Evolutionary conservation across 37 sponge, comb jelly and placozoan species (phyloP).

Genomic region (Cliona cf. orientalis): DNA sequence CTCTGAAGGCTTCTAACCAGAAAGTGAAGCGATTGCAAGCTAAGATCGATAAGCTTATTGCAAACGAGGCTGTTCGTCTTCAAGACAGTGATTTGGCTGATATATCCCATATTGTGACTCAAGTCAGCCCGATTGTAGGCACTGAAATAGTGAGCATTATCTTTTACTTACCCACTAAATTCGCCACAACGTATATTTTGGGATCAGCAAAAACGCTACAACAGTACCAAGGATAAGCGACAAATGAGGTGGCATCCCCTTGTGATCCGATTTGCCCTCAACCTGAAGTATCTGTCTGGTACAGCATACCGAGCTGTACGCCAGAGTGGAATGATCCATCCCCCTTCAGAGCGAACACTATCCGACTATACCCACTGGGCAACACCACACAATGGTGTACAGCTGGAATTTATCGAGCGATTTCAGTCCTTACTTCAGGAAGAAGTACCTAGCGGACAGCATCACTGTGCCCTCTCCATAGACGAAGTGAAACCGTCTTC

Average conservation of each 20-base stretch:
- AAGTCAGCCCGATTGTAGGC: conserved; percentile 6
- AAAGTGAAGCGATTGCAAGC: background rate
- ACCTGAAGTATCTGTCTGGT: conserved; percentile 19
- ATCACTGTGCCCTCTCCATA: conserved; percentile 13
- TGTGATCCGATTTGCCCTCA: conserved; percentile 31
- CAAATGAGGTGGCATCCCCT: conserved; percentile 43
- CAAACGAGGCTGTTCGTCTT: conserved; percentile 3
- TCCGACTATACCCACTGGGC: conserved; percentile 40
- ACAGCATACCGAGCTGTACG: conserved; percentile 18
- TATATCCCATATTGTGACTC: background rate
- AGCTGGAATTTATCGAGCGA: conserved; percentile 18
- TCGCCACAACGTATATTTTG: conserved; percentile 26
- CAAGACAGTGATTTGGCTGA: background rate
- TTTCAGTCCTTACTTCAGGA: background rate
- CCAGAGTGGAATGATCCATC: conserved; percentile 13
- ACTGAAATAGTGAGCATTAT: too few relatives aligned
- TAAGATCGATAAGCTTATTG: conserved; percentile 1
- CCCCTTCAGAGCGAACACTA: conserved; percentile 27
- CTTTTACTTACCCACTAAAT: background rate
- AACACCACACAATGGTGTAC: conserved; percentile 27
- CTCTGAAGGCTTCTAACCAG: background rate
- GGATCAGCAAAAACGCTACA: conserved; percentile 40
- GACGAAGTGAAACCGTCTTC: conserved; percentile 31
- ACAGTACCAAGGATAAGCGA: conserved; percentile 7
- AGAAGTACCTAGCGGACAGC: background rate